Evolutionary conservation across 2,888 invertebrate species (phyloP), one percentile per base, ranked within the genome.

Genomic region (Tillus elongatus): DNA sequence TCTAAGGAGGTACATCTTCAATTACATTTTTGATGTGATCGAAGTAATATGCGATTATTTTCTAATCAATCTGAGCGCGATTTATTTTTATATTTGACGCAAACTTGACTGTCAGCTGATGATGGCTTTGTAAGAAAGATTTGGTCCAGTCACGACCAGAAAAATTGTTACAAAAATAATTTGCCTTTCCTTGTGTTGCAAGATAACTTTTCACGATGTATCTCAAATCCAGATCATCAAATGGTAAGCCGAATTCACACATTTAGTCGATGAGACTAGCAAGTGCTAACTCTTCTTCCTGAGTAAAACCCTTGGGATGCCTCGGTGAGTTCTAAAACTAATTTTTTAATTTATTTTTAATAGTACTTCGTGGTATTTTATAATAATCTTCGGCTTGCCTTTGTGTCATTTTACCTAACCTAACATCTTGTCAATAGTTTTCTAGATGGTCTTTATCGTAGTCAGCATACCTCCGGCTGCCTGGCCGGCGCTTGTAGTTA

Each of bases 61-160:
- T 14, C 12, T 35, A 13, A 14, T 24, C 14, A 27, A 35, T 28
- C n/a, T 12, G 11, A 13, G 35, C 35, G 13, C 27, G 26, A 24
- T 35, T 24, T 35, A 24, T 6, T 28, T 35, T 35, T 3, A 35
- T 28, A 35, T 35, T 35, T 35, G 13, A 24, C 3, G 27, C 13
- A 4, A 33, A 33, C 19, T 19, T 33, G 3, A 15, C 16, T 16
- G 15, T 16, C 33, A 33, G 16, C n/a, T 19, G 9, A 9, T 11
- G 15, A 10, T 19, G 33, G 4, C 33, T 15, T 15, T 33, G 14
- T 19, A 33, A 13, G 11, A 35, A 35, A 10, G 35, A 24, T 8
- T 35, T 35, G 13, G 12, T 3, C 28, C 35, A 35, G 12, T 35
- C 13, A 35, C 13, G 11, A 10, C 35, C 33, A 11, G 35, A 4